Conservation (phyloP, 2,113 vertebrate species). For the Lamprotornis superbus region DNA sequence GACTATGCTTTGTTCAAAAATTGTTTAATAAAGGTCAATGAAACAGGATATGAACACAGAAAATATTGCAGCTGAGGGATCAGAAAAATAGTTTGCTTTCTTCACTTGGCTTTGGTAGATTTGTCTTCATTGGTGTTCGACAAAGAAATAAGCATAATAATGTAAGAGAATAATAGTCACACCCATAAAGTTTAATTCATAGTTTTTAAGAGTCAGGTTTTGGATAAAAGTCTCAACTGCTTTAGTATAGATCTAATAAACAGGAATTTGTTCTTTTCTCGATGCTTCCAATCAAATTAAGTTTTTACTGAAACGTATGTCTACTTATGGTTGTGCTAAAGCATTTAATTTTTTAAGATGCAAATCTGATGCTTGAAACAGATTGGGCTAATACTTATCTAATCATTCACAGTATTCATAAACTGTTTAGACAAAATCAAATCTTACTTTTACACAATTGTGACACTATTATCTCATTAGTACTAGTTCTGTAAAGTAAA, state of each 20-base stretch:
- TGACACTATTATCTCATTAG: neutral
- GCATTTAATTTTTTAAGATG: neutral
- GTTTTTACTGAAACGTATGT: neutral
- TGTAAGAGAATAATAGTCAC: neutral
- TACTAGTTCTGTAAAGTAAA: neutral
- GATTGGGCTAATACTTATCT: neutral
- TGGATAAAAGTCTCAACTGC: neutral
- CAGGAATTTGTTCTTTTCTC: neutral
- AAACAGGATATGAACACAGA: neutral
- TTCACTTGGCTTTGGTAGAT: neutral
- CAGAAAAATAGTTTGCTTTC: neutral
- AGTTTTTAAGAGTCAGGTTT: neutral
- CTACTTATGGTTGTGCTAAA: neutral
- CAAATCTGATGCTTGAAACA: neutral
- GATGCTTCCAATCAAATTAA: neutral
- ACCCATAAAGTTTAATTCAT: constrained; percentile 15
- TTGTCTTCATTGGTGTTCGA: neutral
- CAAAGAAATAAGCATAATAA: neutral
- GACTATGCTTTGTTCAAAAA: neutral
- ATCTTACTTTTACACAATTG: neutral
- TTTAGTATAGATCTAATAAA: neutral
- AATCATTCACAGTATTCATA: neutral
- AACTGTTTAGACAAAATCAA: neutral
- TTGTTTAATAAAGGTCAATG: constrained; percentile 3
- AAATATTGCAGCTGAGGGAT: neutral